A percentile compares a stretch with the other conserved stretches of the same genome.
These are phyloP conservation scores for Notoglanidium macrostoma DNA, from an alignment of 2,797 vertebrate species.

Conservation along the genomic window DNA sequence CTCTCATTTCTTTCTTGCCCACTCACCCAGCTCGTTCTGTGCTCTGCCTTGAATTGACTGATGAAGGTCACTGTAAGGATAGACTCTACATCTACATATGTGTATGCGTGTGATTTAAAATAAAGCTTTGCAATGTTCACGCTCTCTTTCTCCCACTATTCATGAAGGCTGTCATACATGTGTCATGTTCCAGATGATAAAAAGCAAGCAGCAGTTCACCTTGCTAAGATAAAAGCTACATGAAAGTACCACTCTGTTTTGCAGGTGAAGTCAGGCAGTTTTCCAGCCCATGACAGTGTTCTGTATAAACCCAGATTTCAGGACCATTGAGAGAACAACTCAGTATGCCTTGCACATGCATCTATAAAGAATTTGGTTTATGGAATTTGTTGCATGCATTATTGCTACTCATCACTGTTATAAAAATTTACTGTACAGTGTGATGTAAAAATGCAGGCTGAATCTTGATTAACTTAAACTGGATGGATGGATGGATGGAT, in stretches of 20 bases:
- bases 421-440: not conserved
- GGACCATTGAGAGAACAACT: not conserved
- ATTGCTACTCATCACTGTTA: not conserved
- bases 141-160: not conserved
- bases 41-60: constrained; percentile 40
- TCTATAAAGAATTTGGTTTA: no score
- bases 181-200: constrained; percentile 45
- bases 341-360: not conserved
- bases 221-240: constrained; percentile 33
- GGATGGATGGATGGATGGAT: not conserved
- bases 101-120: not conserved
- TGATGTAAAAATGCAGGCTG: not conserved
- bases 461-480: not conserved
- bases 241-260: constrained; percentile 41
- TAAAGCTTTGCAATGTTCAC: constrained; percentile 15
- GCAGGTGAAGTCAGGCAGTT: not conserved
- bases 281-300: constrained; percentile 2
- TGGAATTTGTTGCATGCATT: not conserved
- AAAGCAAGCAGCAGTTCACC: constrained; percentile 21
- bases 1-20: constrained; percentile 46
- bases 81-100: not conserved
- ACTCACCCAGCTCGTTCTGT: constrained; percentile 7
- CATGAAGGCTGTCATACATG: constrained; percentile 40
- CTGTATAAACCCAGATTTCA: not conserved
- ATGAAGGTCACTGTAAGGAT: constrained; percentile 38